phyloP scores from a whole-genome alignment of 2,888 invertebrate genomes.

The Eudemis profundana region DNA sequence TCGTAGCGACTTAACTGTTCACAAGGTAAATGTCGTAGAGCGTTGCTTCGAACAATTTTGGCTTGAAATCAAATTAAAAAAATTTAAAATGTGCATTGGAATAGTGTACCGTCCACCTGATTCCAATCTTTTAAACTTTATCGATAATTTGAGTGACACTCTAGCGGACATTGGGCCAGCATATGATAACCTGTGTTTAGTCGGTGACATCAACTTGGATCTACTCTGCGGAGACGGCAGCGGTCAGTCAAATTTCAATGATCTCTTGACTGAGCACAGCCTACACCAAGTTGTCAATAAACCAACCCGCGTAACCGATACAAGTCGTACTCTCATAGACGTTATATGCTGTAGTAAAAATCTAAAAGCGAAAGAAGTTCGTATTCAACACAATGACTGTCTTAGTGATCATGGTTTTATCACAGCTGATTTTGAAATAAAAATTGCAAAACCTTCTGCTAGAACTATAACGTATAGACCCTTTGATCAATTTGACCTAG shows the following conservation, averaged over 20 bases:
- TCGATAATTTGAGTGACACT: not conserved
- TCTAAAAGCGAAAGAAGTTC: not conserved
- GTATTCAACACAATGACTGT: not conserved
- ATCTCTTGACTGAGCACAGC: not conserved
- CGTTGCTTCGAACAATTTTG: conserved; percentile 28
- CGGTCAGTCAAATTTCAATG: not conserved
- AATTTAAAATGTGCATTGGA: not conserved
- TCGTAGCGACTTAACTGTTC: not conserved
- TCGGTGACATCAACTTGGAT: conserved; percentile 18
- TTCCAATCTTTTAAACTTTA: not conserved
- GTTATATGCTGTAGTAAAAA: not conserved
- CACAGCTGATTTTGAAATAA: not conserved
- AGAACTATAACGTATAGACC: conserved; percentile 1
- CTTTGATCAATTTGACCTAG: not conserved
- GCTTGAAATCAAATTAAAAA: conserved; percentile 12
- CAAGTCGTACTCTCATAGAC: not conserved
- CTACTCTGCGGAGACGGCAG: not conserved
- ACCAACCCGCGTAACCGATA: not conserved
- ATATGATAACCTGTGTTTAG: conserved; percentile 11
- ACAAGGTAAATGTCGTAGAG: too few species aligned
- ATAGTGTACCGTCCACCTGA: conserved; percentile 16
- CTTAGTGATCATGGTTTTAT: conserved; percentile 8
- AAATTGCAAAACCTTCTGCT: not conserved
- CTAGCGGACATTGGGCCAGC: not conserved
- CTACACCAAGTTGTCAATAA: not conserved